These are phyloP conservation scores for Idaea aversata DNA, from an alignment of 2,888 invertebrate species.

Conservation along the genomic window DNA sequence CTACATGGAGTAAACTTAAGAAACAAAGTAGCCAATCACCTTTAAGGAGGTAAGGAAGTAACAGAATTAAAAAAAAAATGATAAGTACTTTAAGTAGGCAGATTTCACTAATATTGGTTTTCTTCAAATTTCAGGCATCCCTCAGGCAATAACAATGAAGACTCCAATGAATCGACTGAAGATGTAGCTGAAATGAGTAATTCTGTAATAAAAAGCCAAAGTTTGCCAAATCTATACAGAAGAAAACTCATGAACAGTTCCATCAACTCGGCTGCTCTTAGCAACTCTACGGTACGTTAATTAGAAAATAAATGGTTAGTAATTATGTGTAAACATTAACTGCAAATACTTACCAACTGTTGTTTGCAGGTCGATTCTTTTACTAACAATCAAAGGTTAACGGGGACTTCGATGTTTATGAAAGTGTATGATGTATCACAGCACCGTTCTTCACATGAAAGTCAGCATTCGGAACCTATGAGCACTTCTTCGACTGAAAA, in stretches of 20 bases:
- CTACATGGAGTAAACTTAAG: constrained; percentile 93
- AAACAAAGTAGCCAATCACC: constrained; percentile 84
- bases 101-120: constrained; percentile 4
- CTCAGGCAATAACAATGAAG: constrained; percentile 87
- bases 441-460: constrained; percentile 64
- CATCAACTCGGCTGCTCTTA: constrained; percentile 79
- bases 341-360: constrained; percentile 33
- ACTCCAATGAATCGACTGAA: constrained; percentile 75
- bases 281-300: constrained; percentile 85
- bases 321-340: constrained; percentile 24
- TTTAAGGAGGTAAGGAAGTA: constrained; percentile 77
- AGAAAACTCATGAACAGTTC: constrained; percentile 76
- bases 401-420: constrained; percentile 68
- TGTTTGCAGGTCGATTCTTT: constrained; percentile 74
- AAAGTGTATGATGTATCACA: constrained; percentile 76
- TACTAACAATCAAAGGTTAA: constrained; percentile 69
- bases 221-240: constrained; percentile 87
- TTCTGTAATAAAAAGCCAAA: constrained; percentile 86
- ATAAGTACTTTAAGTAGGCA: constrained; percentile 1
- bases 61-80: constrained; percentile 2
- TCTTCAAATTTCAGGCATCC: constrained; percentile 81
- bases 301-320: constrained; percentile 26
- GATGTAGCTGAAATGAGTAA: constrained; percentile 80
- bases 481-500: constrained; percentile 77
- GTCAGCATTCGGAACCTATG: constrained; percentile 77